Base-by-base conservation (phyloP, 64 coral and sea anemone species). In the Montipora capricornis region DNA sequence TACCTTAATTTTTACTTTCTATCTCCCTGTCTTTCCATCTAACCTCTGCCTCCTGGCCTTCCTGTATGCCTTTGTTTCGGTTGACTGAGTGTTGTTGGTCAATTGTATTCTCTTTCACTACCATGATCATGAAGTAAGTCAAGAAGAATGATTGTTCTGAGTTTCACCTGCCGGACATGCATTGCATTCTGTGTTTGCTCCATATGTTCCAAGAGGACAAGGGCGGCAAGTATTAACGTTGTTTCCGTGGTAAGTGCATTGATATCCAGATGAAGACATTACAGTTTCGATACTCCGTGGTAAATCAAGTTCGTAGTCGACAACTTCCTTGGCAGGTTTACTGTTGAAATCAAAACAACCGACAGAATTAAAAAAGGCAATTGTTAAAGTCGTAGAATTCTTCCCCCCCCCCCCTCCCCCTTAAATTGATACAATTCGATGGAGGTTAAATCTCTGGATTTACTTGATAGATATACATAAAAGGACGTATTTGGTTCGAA, bases 151-250 rank as follows among this genome's bases (percentile, higher is more conserved):
- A 64, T 12, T 64, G 37, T 44, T 13, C 7, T 5, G 6, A 44
- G 29, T 14, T 76, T 45, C 58, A 85, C 82, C 82, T 85, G 82
- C 64, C 8, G 82, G 82, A n/a, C 82, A 85, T 50, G 66, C 15
- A 49, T 47, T 69, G 46, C 82, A 85, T 46, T 68, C 19, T 7
- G 10, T 37, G 10, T 71, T 49, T 49, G 37, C 82, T 26, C 9
- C 37, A 49, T 71, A 85, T 50, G 82, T 85, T 71, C 82, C 82
- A 46, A 85, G 82, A 50, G 82, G 82, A 71, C 82, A 85, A 49
- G 82, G 82, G 8, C 6, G 19, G 47, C 82, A 85, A 1, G 19
- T 12, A 6, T 46, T 6, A 46, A 6, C 10, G 4, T 7, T 15
- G 6, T 49, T 8, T 9, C 64, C 16, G 20, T 49, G 17, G 8